These are phyloP conservation scores for Orbicella faveolata DNA, from an alignment of 64 coral and sea anemone species.

Conservation along the genomic window DNA sequence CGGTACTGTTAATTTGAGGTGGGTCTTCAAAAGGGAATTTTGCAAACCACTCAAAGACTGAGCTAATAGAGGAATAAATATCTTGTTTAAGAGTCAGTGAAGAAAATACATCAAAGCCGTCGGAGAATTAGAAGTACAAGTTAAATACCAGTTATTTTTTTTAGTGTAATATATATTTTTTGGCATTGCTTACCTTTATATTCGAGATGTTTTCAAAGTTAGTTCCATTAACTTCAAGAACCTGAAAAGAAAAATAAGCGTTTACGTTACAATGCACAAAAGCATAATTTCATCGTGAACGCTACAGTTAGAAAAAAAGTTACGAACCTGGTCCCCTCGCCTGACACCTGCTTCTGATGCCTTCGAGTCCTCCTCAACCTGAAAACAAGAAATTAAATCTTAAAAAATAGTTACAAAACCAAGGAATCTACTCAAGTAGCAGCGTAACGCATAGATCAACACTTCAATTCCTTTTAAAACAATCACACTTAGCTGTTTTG, in stretches of 20 bases:
- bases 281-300: background rate
- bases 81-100: no score
- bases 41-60: no score
- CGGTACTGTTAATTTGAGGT: no score
- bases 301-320: background rate
- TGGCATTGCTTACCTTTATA: constrained; percentile 31
- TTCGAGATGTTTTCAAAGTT: constrained; percentile 64
- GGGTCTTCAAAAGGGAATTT: no score
- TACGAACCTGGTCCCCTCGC: constrained; percentile 53
- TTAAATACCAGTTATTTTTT: no score
- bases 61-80: no score
- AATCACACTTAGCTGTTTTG: no score
- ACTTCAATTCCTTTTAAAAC: background rate
- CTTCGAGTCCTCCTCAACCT: constrained; percentile 41
- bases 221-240: constrained; percentile 65
- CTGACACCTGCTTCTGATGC: constrained; percentile 29
- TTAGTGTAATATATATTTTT: background rate
- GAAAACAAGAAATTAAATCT: background rate
- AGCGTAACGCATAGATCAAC: background rate
- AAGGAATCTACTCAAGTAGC: background rate
- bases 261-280: background rate
- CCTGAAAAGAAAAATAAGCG: constrained; percentile 31
- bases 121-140: no score
- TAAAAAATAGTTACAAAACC: background rate
- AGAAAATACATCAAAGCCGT: no score